A percentile compares a stretch with the other conserved stretches of the same genome.
Evolutionary conservation across 2,113 vertebrate genomes (phyloP).

Genomic region (Otolemur garnettii): DNA sequence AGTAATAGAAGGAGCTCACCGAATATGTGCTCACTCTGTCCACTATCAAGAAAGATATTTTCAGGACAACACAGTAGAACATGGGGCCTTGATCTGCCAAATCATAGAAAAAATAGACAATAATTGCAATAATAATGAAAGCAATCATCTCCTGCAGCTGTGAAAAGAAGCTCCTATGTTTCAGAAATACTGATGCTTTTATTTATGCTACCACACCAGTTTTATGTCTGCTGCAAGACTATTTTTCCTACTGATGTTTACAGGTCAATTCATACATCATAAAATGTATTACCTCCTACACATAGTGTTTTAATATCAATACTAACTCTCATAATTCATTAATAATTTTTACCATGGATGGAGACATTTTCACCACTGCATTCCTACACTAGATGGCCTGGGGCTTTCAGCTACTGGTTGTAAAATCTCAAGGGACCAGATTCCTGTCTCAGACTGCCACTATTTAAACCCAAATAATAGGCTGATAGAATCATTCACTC

Average conservation of each 20-base stretch:
- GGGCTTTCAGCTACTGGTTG: not conserved
- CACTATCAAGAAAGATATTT: constrained; percentile 26
- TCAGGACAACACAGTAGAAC: not conserved
- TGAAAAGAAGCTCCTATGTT: constrained; percentile 20
- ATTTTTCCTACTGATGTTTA: constrained; percentile 44
- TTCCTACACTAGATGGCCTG: not conserved
- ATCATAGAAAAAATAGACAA: not conserved
- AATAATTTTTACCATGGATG: constrained; percentile 20
- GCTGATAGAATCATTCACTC: not conserved
- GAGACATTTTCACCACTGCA: not conserved
- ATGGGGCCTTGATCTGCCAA: not conserved
- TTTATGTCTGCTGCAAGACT: constrained; percentile 37
- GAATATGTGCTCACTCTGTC: not conserved
- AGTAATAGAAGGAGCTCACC: not conserved
- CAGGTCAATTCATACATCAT: constrained; percentile 59
- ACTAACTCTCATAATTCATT: constrained; percentile 4
- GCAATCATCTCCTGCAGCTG: not conserved
- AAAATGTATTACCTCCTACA: not conserved
- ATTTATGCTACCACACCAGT: constrained; percentile 26
- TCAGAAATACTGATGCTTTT: constrained; percentile 27
- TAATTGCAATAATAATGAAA: constrained; percentile 14
- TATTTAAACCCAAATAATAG: not conserved
- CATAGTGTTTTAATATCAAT: not conserved
- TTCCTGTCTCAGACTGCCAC: not conserved
- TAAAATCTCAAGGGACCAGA: constrained; percentile 32